Conservation (phyloP, 2,888 invertebrate species). For the Fissipunctia ypsillon region DNA sequence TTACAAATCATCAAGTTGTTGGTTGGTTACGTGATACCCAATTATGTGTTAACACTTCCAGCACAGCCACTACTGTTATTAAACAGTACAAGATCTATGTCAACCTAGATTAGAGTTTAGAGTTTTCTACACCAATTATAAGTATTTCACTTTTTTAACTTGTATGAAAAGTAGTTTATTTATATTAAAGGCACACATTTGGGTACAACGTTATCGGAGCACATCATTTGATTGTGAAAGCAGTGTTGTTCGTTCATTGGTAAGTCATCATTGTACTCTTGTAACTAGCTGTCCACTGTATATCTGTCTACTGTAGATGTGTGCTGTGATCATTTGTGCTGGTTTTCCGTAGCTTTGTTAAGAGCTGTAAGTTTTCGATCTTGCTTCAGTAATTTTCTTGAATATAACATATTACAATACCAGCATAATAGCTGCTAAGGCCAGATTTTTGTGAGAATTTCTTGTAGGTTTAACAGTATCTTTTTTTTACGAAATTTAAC, state of each 20-base stretch:
- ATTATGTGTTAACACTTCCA: background rate
- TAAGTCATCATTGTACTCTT: background rate
- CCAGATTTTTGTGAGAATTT: conserved; percentile 11
- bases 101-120: background rate
- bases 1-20: background rate
- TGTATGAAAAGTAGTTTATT: background rate
- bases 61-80: background rate
- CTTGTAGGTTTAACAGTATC: background rate
- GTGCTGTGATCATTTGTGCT: background rate
- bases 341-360: background rate
- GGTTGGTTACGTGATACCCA: background rate
- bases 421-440: background rate
- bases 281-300: background rate
- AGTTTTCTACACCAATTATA: conserved; percentile 1
- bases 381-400: conserved; percentile 6
- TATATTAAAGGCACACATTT: background rate
- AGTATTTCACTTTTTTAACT: background rate
- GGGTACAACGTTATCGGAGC: conserved; percentile 4
- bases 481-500: background rate
- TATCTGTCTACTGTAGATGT: too few relatives aligned
- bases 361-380: background rate
- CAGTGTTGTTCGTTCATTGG: background rate
- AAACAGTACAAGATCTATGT: background rate
- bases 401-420: background rate
- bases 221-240: conserved; percentile 2